Conservation (phyloP, 2,888 invertebrate species). For the Sarcophaga rosellei region DNA sequence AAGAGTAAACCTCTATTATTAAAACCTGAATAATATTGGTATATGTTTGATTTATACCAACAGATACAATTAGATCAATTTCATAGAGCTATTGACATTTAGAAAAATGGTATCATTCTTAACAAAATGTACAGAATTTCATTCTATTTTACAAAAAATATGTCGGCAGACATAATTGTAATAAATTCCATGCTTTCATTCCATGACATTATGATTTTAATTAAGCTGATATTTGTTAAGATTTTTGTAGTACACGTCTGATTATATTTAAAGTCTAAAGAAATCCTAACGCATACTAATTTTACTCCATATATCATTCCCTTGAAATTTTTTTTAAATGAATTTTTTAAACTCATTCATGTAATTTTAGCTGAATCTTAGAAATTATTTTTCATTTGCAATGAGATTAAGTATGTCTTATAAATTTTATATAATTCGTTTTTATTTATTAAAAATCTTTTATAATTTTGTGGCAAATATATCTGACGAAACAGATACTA, state of each 20-base stretch:
- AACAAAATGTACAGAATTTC: no score
- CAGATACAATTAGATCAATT: no score
- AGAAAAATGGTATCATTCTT: slow-evolving; percentile 74
- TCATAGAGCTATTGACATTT: slow-evolving; percentile 73
- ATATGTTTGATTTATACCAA: neutral
- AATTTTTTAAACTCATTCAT: neutral
- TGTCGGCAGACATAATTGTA: no score
- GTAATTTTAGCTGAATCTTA: neutral
- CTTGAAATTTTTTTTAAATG: neutral
- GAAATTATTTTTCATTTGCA: neutral
- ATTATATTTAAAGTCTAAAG: no score
- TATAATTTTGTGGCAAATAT: neutral
- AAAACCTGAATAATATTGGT: neutral
- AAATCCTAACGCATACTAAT: no score
- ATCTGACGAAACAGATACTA: no score
- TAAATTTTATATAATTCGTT: neutral
- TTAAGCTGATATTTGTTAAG: neutral
- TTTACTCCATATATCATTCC: neutral
- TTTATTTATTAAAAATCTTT: neutral
- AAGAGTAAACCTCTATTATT: neutral
- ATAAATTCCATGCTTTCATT: slow-evolving; percentile 66
- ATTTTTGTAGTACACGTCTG: neutral
- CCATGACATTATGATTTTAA: neutral
- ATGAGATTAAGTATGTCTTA: neutral
- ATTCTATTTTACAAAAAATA: no score